Evolutionary conservation across 1,140 invertebrate genomes (phyloP).

Genomic region (Mercenaria mercenaria): DNA sequence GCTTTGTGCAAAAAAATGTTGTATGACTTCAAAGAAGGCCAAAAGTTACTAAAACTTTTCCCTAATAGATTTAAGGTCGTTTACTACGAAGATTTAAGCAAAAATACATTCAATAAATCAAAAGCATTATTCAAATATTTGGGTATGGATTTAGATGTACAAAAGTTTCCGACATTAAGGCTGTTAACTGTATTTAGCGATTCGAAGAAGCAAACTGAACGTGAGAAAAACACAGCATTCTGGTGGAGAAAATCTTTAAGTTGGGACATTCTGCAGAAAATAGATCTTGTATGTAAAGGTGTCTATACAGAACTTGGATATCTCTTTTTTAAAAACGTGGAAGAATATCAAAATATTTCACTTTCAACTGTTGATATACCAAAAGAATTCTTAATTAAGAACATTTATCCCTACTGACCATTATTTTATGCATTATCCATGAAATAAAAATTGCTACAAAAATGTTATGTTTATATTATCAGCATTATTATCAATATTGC

Average conservation of each 20-base stretch:
- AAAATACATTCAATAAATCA: not conserved
- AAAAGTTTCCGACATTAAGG: not conserved
- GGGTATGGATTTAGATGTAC: conserved; percentile 5
- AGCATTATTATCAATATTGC: too few relatives aligned
- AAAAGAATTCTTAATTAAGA: not conserved
- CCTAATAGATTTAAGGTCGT: conserved; percentile 27
- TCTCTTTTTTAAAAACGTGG: not conserved
- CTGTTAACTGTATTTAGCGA: not conserved
- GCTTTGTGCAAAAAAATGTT: not conserved
- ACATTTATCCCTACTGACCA: too few relatives aligned
- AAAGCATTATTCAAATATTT: not conserved
- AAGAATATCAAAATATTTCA: not conserved
- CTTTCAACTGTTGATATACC: not conserved
- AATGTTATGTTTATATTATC: too few relatives aligned
- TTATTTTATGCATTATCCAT: too few relatives aligned
- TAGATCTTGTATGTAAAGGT: too few relatives aligned
- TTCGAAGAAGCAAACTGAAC: not conserved
- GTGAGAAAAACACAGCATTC: too few relatives aligned
- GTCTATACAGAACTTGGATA: conserved; percentile 4
- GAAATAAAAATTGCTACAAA: too few relatives aligned
- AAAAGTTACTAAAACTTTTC: not conserved
- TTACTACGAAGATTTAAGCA: conserved; percentile 42
- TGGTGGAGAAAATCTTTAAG: not conserved
- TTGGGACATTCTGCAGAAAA: not conserved
- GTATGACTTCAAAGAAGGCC: conserved; percentile 2